Evolutionary conservation across 2,888 invertebrate species (phyloP), one percentile per base, ranked within the genome.

Genomic region (Acronicta alni): DNA sequence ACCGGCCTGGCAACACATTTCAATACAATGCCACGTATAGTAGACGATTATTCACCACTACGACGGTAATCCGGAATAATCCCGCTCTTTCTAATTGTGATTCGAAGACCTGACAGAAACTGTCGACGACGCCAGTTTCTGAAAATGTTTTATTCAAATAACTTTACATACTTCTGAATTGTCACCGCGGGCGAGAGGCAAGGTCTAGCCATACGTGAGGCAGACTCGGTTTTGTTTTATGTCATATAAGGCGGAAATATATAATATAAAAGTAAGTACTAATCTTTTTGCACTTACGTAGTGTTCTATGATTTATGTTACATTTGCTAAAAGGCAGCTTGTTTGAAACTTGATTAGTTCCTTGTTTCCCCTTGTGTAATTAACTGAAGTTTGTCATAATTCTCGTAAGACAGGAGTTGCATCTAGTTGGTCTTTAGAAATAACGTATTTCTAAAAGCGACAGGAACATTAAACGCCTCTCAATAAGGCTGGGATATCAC

Each of bases 91-190:
- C 67, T 75, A 77, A 77, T 77, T 75, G 70, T 65, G 47, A 66
- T 26, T 23, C 69, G 35, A 26, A 16, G 41, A 5, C 20, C 37
- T 59, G 65, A 55, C 66, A 45, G 44, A 8, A 18, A n/a, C n/a
- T n/a, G n/a, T 20, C 57, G 48, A 45, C 49, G 57, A 64, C 67
- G 55, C n/a, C n/a, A n/a, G 58, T 32, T 61, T 30, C 26, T 44
- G 18, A 42, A 45, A 58, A 77, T 77, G 77, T 75, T 72, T 77
- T 72, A 77, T 77, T 77, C 77, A 76, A 37, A 26, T n/a, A 43
- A 43, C 35, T 74, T 65, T 66, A 64, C 72, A 75, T 61, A 55
- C 55, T 62, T 64, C 58, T 74, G 61, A 64, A 41, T 30, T 67
- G 69, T 52, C 59, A 45, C 16, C 41, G 55, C 37, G 17, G 37